Evolutionary conservation across 2,888 invertebrate species (phyloP), one percentile per base, ranked within the genome.

Genomic region (Eupithecia inturbata): DNA sequence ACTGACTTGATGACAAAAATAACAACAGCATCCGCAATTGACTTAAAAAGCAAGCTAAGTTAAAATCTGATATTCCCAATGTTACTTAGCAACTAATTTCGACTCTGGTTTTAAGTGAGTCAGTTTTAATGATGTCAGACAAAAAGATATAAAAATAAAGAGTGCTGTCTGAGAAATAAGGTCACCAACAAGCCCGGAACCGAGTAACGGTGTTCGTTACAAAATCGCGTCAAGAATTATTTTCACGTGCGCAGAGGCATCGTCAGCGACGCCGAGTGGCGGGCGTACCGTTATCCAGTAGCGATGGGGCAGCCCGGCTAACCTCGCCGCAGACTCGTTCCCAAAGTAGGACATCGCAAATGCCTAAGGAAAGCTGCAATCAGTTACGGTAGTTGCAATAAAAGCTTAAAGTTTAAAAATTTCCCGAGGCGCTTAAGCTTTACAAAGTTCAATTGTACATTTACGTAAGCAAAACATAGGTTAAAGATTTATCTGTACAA

Each of bases 211-310:
- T 92, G 86, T 92, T 89, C 86, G 89, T 94, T 94, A 93, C 94
- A 93, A 94, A 94, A 94, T 93, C 91, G 90, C 94, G 91, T 91
- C 93, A 92, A 94, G 94, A 93, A 94, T 93, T 93, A 94, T 93
- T 90, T 93, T 93, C 93, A 93, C 93, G 94, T 93, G 92, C 93
- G 88, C 89, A 45, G 84, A 87, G 86, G 90, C 89, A 83, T 66
- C 39, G 66, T 64, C 66, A 28, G 85, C 82, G 67, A 26, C 86
- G 87, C 83, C 85, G 84, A 78, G 85, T 73, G 73, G 85, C 88
- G 84, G 85, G 83, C 85, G 75, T 72, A 75, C 75, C 75, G 75
- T 75, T 75, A 75, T 67, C 72, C 85, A 81, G 85, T 85, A 86
- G 86, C 87, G 85, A 81, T 84, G 88, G 81, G 86, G 83, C 86